Evolutionary conservation across 2,797 vertebrate species (phyloP), one percentile per base, ranked within the genome.

Genomic region (Lerista edwardsae): DNA sequence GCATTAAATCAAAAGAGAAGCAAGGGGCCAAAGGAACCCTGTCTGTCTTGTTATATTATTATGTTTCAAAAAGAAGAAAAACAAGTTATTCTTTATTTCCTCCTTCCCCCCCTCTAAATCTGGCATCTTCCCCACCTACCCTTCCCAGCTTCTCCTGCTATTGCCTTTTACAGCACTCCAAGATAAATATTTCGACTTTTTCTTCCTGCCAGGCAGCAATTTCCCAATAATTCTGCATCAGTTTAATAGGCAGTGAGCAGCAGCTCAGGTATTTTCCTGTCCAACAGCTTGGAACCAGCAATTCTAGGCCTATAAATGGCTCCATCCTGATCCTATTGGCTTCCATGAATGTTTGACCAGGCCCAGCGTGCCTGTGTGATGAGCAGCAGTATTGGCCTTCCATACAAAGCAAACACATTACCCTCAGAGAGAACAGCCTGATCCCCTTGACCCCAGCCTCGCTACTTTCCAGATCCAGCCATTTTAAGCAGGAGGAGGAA

Each of bases 131-230:
- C 85, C 76, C 65, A 39, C 41, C 39, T 83, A 72, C 59, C 77
- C 86, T 85, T 81, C 79, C 78, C 12, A 29, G 77, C 88, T 21
- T 57, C 83, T 84, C 59, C 65, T 82, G 39, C 77, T 21, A 25
- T 41, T 62, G 44, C 85, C 79, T 71, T 79, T 86, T 62, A 57
- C 55, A 59, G 75, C 84, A 85, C 84, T 88, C 90, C 91, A 93
- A 93, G 76, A 89, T 75, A 93, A 93, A 90, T 57, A 93, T 29
- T 88, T 74, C 29, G 1, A 55, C 77, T 87, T 89, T 87, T 87
- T 34, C 82, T 82, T 88, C 87, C 81, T 92, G 82, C 80, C 91
- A 86, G 85, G 87, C 88, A 93, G 83, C 87, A 88, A 59, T 1
- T 86, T 0, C 76, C 88, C 87, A 65, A 80, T 15, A 0, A 57